Base-by-base conservation (phyloP, 2,888 invertebrate genomes). In the Gandaritis pyraliata region DNA sequence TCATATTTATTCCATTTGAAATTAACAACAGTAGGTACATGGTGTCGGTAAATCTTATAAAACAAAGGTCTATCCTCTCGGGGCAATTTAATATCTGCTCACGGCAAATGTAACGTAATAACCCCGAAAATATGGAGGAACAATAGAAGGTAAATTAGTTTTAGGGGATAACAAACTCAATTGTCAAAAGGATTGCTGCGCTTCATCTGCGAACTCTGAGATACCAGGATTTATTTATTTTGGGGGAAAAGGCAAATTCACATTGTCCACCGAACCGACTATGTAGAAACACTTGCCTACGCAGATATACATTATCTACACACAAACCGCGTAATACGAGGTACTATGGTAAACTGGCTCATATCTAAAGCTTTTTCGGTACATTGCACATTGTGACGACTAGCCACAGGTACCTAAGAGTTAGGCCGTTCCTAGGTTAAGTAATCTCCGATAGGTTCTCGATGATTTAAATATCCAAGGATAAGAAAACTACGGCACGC, bases 121-220 rank as follows among this genome's bases (percentile, higher is more conserved):
- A 87, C 80, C 83, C 75, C 74, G 83, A 83, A 87, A 88, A 88
- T 86, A 87, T 86, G 84, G 79, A 82, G 80, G 86, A 87, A 89
- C 86, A 88, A 87, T 86, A 81, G 80, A 81, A 83, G 78, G 81
- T 87, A 88, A 89, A 87, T 88, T 87, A 86, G 86, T 88, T 89
- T 86, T 83, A 76, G 82, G 83, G 83, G 79, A 80, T 80, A 77
- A 76, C 74, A 83, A 86, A 88, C 82, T 85, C 86, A 77, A 87
- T 88, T 87, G 86, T 81, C 81, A 79, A 79, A 83, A 81, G 80
- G 81, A 82, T 83, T 81, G 80, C 72, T 74, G 68, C 72, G 78
- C 77, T 76, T 78, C 77, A 76, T 77, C 72, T 72, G 72, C 66
- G 75, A 49, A 54, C 63, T 50, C 39, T 36, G 47, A 58, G 39